Conservation (phyloP, 2,888 invertebrate species). For the Dynastes grantii region DNA sequence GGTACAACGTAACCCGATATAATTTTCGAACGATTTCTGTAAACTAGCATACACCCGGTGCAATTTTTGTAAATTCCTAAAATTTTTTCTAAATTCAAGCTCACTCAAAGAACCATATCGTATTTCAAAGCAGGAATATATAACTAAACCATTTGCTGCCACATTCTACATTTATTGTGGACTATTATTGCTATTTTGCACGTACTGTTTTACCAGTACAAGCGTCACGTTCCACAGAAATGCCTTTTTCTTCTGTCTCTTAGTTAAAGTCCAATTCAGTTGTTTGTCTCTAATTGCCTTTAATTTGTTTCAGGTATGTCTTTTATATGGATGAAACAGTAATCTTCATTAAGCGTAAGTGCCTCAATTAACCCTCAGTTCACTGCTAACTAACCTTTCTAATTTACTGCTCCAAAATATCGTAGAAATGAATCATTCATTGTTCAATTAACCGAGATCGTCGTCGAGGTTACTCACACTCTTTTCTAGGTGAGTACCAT, state of each 20-base stretch:
- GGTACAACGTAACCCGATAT: too few relatives aligned
- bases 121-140: too few relatives aligned
- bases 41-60: too few relatives aligned
- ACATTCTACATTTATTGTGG: not conserved
- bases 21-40: too few relatives aligned
- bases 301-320: constrained; percentile 48
- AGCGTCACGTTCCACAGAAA: constrained; percentile 3
- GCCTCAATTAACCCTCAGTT: constrained; percentile 38
- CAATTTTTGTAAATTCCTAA: too few relatives aligned
- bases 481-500: constrained; percentile 1
- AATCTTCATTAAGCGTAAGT: constrained; percentile 45
- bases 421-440: constrained; percentile 39
- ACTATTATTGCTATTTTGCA: not conserved
- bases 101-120: too few relatives aligned
- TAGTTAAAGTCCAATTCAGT: constrained; percentile 1
- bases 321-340: constrained; percentile 4
- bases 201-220: not conserved
- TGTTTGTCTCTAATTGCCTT: constrained; percentile 44
- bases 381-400: constrained; percentile 38
- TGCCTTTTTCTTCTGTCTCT: not conserved
- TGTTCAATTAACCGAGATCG: constrained; percentile 33
- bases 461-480: constrained; percentile 23
- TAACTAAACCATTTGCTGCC: too few relatives aligned
- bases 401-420: constrained; percentile 33
- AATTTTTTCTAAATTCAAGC: too few relatives aligned